Conservation (phyloP, 2,797 vertebrate genomes). For the Anguilla anguilla region DNA sequence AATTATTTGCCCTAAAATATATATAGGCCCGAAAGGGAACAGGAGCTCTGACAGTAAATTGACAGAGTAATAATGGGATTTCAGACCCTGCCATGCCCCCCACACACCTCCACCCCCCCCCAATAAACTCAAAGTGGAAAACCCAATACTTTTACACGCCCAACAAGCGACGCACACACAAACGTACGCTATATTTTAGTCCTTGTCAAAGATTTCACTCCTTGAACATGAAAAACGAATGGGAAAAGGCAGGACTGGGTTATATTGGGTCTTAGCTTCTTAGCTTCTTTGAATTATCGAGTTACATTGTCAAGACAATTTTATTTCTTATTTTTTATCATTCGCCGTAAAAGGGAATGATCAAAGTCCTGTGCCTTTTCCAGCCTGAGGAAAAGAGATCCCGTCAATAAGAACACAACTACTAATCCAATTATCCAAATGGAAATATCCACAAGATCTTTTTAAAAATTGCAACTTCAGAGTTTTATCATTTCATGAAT, state of each 20-base stretch:
- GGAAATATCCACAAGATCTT: neutral
- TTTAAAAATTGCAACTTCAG: constrained; percentile 17
- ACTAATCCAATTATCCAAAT: neutral
- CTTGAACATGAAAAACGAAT: neutral
- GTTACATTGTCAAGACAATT: constrained; percentile 18
- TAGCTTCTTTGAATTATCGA: neutral
- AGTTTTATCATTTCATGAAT: constrained; percentile 12
- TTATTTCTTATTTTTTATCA: constrained; percentile 16
- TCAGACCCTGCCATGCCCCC: neutral
- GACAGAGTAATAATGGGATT: constrained; percentile 14
- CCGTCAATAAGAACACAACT: constrained; percentile 23
- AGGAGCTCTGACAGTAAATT: constrained; percentile 11
- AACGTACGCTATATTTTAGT: neutral
- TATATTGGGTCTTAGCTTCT: neutral
- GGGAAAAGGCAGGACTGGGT: neutral
- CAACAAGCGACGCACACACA: neutral
- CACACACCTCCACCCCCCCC: neutral
- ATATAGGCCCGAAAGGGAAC: neutral
- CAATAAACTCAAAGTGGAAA: neutral
- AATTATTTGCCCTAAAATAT: constrained; percentile 26
- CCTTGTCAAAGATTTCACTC: neutral
- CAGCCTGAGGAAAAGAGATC: constrained; percentile 26
- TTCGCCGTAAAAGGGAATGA: constrained; percentile 20
- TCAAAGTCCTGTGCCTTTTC: neutral
- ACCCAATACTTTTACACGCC: neutral